phyloP scores from a whole-genome alignment of 2,113 vertebrate genomes.

The Genyomyrus donnyi region DNA sequence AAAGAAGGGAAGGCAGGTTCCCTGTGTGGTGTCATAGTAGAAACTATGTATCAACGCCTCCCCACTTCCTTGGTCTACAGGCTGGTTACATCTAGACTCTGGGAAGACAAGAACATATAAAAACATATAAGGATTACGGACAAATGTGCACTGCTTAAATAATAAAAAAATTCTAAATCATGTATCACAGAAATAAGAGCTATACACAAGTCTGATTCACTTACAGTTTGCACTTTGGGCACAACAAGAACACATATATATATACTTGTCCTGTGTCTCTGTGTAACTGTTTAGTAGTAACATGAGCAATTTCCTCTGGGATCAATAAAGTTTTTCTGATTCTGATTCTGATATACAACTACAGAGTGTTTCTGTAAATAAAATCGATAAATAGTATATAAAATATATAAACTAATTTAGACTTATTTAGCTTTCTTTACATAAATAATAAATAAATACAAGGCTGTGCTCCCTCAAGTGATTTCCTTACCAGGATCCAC shows the following conservation, averaged over 20 bases:
- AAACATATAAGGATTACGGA: not conserved
- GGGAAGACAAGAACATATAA: not conserved
- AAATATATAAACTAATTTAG: not conserved
- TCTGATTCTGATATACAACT: not conserved
- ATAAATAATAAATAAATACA: not conserved
- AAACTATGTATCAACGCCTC: not conserved
- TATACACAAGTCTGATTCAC: not conserved
- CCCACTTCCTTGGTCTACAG: conserved; percentile 16
- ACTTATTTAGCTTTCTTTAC: not conserved
- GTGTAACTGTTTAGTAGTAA: too few relatives aligned
- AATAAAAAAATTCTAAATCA: not conserved
- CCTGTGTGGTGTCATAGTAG: not conserved
- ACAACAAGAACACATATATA: not conserved
- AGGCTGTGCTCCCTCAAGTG: not conserved
- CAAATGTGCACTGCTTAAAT: not conserved
- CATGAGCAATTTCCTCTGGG: too few relatives aligned
- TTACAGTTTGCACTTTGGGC: not conserved
- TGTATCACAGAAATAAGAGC: not conserved
- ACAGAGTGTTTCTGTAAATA: not conserved
- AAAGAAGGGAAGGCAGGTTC: conserved; percentile 31
- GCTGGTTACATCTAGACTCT: conserved; percentile 23
- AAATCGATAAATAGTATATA: not conserved
- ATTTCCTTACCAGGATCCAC: not conserved
- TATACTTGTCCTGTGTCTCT: too few relatives aligned
- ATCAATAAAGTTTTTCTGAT: too few relatives aligned